These are phyloP conservation scores for Kradibia gibbosae DNA, from an alignment of 1,140 invertebrate species.

Conservation along the genomic window DNA sequence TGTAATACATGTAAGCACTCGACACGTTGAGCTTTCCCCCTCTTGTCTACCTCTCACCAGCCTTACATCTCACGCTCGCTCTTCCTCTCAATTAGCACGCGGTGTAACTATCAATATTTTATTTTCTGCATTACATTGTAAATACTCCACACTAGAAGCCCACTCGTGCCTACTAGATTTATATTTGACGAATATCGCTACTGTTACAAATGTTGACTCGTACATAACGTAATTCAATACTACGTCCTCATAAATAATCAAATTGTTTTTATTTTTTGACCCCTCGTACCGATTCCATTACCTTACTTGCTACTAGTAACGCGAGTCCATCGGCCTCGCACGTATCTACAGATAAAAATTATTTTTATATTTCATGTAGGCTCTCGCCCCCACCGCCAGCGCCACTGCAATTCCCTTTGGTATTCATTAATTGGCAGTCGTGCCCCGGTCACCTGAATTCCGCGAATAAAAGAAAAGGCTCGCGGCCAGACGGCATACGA, in stretches of 20 bases:
- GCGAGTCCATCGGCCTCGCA: no score
- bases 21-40: neutral
- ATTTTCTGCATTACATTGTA: neutral
- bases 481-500: no score
- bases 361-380: no score
- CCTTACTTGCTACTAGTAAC: no score
- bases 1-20: neutral
- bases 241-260: neutral
- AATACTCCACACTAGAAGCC: no score
- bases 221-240: neutral
- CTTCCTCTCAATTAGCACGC: neutral
- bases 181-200: neutral
- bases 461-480: no score
- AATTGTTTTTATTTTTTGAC: neutral
- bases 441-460: no score
- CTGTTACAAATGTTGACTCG: neutral
- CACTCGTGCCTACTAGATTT: neutral
- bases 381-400: no score
- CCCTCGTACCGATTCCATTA: neutral
- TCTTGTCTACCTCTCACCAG: neutral
- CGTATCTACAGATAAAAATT: no score
- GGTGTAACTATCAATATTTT: neutral
- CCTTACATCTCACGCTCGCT: no score
- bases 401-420: no score
- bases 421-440: no score